Evolutionary conservation across 2,113 vertebrate species (phyloP).

Genomic region (Ceuthmochares aereus): DNA sequence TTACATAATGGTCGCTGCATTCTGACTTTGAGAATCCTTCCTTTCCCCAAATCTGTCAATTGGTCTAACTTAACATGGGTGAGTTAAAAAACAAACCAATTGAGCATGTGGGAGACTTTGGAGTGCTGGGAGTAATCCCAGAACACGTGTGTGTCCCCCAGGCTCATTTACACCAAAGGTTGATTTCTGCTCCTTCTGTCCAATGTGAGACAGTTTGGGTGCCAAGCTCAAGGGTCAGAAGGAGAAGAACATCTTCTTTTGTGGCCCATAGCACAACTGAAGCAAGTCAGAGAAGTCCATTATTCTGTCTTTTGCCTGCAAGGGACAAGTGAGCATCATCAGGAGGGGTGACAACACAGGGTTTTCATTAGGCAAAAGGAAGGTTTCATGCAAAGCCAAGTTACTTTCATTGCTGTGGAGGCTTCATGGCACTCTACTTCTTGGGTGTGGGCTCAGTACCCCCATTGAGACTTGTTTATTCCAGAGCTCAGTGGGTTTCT

Average conservation of each 20-base stretch:
- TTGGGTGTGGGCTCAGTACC: conserved; percentile 55
- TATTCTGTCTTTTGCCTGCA: conserved; percentile 1
- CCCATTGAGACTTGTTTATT: conserved; percentile 61
- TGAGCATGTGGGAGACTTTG: background rate
- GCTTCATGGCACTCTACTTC: conserved; percentile 38
- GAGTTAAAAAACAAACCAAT: background rate
- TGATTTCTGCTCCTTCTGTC: background rate
- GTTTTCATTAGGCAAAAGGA: conserved; percentile 55
- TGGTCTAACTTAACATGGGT: background rate
- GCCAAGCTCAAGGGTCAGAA: background rate
- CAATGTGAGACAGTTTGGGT: background rate
- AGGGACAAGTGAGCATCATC: background rate
- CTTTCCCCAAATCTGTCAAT: background rate
- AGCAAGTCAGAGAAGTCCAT: background rate
- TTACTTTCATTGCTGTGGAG: conserved; percentile 64
- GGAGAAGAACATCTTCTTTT: background rate
- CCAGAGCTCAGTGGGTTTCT: conserved; percentile 59
- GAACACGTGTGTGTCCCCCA: too few species aligned
- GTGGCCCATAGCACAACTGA: background rate
- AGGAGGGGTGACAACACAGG: conserved; percentile 43
- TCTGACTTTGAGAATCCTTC: conserved; percentile 20
- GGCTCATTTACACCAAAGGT: background rate
- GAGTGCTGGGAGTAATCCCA: background rate
- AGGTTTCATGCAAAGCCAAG: conserved; percentile 37
- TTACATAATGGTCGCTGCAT: background rate